Conservation (phyloP, 2,888 invertebrate genomes). For the Pristionchus arcanus region DNA sequence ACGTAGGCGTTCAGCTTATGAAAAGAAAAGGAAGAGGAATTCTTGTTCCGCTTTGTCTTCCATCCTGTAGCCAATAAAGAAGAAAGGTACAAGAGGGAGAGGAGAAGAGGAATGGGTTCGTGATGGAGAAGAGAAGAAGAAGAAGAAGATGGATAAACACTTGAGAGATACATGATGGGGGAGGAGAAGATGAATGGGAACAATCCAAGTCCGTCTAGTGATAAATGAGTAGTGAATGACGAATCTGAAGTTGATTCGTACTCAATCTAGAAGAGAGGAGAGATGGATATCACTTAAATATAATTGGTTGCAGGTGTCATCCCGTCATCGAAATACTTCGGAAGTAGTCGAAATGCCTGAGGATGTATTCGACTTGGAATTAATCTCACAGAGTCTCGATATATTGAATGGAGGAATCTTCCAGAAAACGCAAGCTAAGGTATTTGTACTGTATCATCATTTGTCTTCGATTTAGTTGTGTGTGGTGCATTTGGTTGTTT, state of each 20-base stretch:
- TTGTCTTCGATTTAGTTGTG: neutral
- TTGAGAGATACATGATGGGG: neutral
- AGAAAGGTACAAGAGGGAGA: neutral
- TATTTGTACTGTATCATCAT: neutral
- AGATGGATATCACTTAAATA: neutral
- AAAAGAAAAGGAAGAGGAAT: neutral
- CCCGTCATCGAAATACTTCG: neutral
- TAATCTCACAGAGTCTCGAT: constrained; percentile 5
- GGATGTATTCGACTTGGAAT: constrained; percentile 35
- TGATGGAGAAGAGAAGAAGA: neutral
- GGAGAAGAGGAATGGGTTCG: neutral
- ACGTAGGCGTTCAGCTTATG: neutral
- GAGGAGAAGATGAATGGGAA: neutral
- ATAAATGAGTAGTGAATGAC: neutral
- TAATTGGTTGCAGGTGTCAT: neutral
- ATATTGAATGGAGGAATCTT: neutral
- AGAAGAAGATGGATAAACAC: constrained; percentile 2
- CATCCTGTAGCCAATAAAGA: neutral
- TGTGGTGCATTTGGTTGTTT: neutral
- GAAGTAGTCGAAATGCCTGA: neutral
- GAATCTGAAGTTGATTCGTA: neutral
- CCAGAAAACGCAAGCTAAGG: constrained; percentile 6
- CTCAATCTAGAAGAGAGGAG: neutral
- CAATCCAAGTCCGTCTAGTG: neutral
- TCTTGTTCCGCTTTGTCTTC: neutral